Percentiles rank a stretch among this genome's conserved stretches.
Evolutionary conservation across 2,113 vertebrate genomes (phyloP).

Genomic region (Pandion haliaetus): DNA sequence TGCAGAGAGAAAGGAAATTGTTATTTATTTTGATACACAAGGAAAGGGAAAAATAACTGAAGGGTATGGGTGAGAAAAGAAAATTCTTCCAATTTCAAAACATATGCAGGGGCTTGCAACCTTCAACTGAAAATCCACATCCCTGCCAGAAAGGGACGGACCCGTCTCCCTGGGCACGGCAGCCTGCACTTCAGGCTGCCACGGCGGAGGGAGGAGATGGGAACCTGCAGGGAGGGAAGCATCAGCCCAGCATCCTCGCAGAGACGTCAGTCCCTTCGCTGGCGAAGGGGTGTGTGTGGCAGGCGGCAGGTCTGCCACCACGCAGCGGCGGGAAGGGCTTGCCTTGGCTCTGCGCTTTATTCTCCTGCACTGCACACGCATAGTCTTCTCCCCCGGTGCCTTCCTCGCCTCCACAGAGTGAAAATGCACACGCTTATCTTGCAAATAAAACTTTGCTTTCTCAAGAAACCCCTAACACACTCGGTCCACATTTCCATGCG

Average conservation of each 20-base stretch:
- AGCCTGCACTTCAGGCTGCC: rapidly evolving
- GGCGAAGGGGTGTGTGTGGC: rapidly evolving
- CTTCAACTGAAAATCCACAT: background rate
- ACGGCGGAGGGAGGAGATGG: rapidly evolving
- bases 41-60: background rate
- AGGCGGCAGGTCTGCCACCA: rapidly evolving
- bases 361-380: background rate
- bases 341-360: background rate
- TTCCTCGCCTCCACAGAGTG: rapidly evolving
- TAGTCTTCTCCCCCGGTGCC: rapidly evolving
- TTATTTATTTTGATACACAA: background rate
- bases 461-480: background rate
- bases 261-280: rapidly evolving
- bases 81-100: background rate
- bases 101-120: background rate
- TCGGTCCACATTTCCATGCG: rapidly evolving
- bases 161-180: background rate
- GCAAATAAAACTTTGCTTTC: background rate
- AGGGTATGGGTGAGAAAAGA: background rate
- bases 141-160: background rate
- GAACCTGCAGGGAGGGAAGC: background rate
- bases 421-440: rapidly evolving
- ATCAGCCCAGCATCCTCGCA: rapidly evolving
- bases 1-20: background rate
- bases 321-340: rapidly evolving